phyloP scores from a whole-genome alignment of 2,888 invertebrate species.

The Tachystola acroxantha region DNA sequence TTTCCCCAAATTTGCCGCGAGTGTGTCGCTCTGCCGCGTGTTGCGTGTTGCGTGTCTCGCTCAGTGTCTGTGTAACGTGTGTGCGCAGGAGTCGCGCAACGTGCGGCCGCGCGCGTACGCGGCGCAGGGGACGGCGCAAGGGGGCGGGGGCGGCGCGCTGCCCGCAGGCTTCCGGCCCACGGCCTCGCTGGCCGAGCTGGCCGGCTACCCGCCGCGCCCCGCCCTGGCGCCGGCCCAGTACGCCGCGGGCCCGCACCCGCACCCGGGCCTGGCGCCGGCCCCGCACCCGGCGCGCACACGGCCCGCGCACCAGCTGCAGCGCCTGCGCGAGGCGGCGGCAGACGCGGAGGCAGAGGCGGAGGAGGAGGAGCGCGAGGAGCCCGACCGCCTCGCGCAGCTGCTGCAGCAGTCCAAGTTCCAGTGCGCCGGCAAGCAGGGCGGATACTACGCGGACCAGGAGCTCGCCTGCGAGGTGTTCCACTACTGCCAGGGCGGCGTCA shows the following conservation, averaged over 20 bases:
- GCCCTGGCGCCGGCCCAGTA: no score
- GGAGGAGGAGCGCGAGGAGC: slow-evolving; percentile 86
- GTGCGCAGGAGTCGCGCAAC: slow-evolving; percentile 65
- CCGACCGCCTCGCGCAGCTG: slow-evolving; percentile 87
- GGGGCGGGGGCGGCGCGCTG: slow-evolving; percentile 37
- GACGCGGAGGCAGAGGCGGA: slow-evolving; percentile 45
- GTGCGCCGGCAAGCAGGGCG: slow-evolving; percentile 88
- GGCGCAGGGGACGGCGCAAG: slow-evolving; percentile 29
- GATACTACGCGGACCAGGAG: slow-evolving; percentile 94
- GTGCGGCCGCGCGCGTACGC: slow-evolving; percentile 67
- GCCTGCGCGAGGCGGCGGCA: slow-evolving; percentile 35
- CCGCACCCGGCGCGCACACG: not conserved
- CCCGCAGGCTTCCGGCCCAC: slow-evolving; percentile 67
- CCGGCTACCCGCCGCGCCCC: slow-evolving; percentile 53
- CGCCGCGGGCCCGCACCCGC: slow-evolving; percentile 34
- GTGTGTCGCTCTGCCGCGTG: slow-evolving; percentile 26
- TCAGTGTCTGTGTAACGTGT: no score
- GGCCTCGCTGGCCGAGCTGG: slow-evolving; percentile 62
- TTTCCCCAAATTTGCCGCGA: slow-evolving; percentile 20
- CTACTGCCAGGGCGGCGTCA: slow-evolving; percentile 93
- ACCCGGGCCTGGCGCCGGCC: slow-evolving; percentile 24
- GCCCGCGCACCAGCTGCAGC: slow-evolving; percentile 32
- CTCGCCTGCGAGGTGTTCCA: slow-evolving; percentile 95
- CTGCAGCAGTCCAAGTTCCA: slow-evolving; percentile 91
- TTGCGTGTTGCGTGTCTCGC: not conserved